Conservation (phyloP, 2,113 vertebrate genomes). For the Melanerpes aurifrons region DNA sequence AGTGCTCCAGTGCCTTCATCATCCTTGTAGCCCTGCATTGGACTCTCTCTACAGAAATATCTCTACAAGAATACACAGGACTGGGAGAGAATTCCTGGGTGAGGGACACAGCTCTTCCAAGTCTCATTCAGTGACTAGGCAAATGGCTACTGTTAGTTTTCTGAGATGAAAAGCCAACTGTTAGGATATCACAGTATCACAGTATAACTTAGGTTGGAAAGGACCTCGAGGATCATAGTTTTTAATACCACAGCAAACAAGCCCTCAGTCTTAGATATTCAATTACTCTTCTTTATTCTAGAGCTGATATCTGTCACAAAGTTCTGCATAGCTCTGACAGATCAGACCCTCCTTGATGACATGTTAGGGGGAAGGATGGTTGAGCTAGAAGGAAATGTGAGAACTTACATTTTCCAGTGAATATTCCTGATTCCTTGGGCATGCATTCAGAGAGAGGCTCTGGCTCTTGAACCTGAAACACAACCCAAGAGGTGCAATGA, state of each 20-base stretch:
- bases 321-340: not conserved
- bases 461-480: slow-evolving; percentile 68
- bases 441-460: slow-evolving; percentile 50
- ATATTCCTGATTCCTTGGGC: slow-evolving; percentile 82
- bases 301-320: slow-evolving; percentile 16
- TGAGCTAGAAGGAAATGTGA: not conserved
- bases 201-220: too few species aligned
- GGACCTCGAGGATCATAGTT: not conserved
- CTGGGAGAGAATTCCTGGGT: slow-evolving; percentile 25
- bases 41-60: too few species aligned
- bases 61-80: not conserved
- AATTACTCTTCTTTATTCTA: slow-evolving; percentile 21
- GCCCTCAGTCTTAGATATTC: slow-evolving; percentile 21
- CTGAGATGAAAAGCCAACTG: slow-evolving; percentile 45
- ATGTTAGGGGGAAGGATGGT: too few species aligned
- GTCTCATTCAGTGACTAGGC: not conserved
- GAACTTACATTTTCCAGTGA: slow-evolving; percentile 88
- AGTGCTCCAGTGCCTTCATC: too few species aligned
- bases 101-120: slow-evolving; percentile 6
- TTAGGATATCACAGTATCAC: not conserved
- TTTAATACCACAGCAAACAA: slow-evolving; percentile 1
- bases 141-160: slow-evolving; percentile 30
- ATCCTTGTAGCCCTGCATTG: too few species aligned
- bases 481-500: not conserved
- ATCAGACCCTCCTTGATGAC: not conserved